These are phyloP conservation scores for Elanus axillaris DNA, from an alignment of 2,113 vertebrate genomes.

Conservation along the genomic window DNA sequence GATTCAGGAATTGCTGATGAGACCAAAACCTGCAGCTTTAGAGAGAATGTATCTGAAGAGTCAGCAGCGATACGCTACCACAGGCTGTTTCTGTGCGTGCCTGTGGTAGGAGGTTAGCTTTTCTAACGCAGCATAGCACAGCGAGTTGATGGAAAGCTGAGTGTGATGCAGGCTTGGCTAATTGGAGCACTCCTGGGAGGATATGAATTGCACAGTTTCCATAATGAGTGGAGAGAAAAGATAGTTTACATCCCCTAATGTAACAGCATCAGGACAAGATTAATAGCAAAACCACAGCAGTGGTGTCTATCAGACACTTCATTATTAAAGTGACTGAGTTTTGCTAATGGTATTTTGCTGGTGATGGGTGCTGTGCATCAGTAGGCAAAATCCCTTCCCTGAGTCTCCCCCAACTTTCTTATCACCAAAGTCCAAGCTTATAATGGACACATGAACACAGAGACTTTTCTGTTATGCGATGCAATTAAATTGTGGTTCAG, in stretches of 20 bases:
- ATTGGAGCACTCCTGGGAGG: constrained; percentile 63
- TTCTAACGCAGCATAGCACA: background rate
- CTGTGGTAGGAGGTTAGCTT: constrained; percentile 1
- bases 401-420: constrained; percentile 6
- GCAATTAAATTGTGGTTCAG: constrained; percentile 24
- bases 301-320: constrained; percentile 13
- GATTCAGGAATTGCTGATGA: constrained; percentile 46
- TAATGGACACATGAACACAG: background rate
- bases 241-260: constrained; percentile 55
- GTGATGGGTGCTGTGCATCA: constrained; percentile 14
- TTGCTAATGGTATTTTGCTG: constrained; percentile 27
- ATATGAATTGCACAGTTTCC: constrained; percentile 49
- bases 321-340: constrained; percentile 34
- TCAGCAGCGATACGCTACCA: background rate
- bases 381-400: constrained; percentile 12
- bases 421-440: constrained; percentile 1
- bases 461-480: background rate
- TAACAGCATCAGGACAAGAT: constrained; percentile 45
- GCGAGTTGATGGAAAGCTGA: constrained; percentile 44
- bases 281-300: constrained; percentile 40
- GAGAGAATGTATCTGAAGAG: constrained; percentile 50
- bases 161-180: constrained; percentile 42
- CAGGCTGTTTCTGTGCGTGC: constrained; percentile 27
- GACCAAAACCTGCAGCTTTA: constrained; percentile 50
- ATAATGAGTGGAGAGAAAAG: constrained; percentile 57